phyloP scores from a whole-genome alignment of 1,140 invertebrate genomes.

The Brachionus calyciflorus region DNA sequence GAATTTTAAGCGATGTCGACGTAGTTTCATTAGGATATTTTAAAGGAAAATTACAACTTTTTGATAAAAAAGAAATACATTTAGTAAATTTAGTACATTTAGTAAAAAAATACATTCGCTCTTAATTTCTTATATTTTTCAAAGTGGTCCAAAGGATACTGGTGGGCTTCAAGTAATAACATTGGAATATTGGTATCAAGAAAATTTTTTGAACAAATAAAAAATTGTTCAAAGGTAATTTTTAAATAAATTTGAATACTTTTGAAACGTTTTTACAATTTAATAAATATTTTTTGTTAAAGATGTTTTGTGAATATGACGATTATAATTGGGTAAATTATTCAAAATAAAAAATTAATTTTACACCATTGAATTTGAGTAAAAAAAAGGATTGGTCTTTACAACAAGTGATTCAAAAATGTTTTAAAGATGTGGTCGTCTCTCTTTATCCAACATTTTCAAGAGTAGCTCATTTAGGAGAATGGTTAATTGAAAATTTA shows the following conservation, averaged over 20 bases:
- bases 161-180: conserved; percentile 22
- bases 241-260: not conserved
- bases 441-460: conserved; percentile 16
- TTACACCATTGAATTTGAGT: no score
- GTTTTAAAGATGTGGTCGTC: not conserved
- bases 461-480: conserved; percentile 27
- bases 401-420: conserved; percentile 21
- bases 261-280: not conserved
- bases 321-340: conserved; percentile 45
- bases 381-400: conserved; percentile 13
- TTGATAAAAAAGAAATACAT: not conserved
- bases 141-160: conserved; percentile 18
- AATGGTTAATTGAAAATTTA: conserved; percentile 31
- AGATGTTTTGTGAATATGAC: conserved; percentile 46
- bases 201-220: conserved; percentile 17
- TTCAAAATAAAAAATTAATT: no score
- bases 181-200: not conserved
- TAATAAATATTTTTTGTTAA: no score
- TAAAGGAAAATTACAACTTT: conserved; percentile 31
- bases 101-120: not conserved
- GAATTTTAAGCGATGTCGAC: conserved; percentile 29
- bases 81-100: not conserved
- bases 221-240: not conserved
- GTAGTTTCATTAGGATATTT: conserved; percentile 12
- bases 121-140: not conserved